A percentile compares a stretch with the other conserved stretches of the same genome.
These are phyloP conservation scores for Amazona vittata DNA, from an alignment of 2,113 vertebrate species.

Conservation along the genomic window DNA sequence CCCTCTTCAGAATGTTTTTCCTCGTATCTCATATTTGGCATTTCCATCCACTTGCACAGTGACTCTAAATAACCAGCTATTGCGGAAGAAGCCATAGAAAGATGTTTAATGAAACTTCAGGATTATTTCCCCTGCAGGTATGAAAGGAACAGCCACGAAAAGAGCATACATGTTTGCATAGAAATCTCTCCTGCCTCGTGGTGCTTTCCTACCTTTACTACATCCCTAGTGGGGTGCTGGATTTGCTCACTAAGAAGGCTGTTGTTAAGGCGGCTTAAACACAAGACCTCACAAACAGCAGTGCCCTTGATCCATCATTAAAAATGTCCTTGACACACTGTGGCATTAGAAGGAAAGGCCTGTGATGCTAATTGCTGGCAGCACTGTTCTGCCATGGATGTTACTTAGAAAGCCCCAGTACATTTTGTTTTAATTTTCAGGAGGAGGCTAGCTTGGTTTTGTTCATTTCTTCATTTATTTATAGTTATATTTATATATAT, in stretches of 20 bases:
- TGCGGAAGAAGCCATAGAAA: background rate
- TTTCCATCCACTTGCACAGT: background rate
- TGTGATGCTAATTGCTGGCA: constrained; percentile 10
- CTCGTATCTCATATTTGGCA: background rate
- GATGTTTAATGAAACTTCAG: background rate
- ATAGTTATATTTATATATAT: background rate
- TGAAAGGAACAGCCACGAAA: background rate
- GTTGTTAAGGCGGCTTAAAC: constrained; percentile 13
- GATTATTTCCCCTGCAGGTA: background rate
- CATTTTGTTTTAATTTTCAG: background rate
- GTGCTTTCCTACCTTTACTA: background rate
- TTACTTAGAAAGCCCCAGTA: background rate
- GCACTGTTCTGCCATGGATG: background rate
- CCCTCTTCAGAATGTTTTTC: background rate
- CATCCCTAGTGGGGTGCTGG: background rate
- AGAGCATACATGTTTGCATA: background rate
- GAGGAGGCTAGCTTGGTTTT: background rate
- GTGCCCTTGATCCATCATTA: constrained; percentile 50
- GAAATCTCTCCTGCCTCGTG: background rate
- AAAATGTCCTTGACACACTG: constrained; percentile 16
- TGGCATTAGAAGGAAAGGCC: background rate
- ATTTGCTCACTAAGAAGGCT: background rate
- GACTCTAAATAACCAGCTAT: background rate
- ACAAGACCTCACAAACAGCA: background rate
- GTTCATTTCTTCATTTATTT: too few species aligned